phyloP scores from a whole-genome alignment of 2,888 invertebrate genomes.

The Seira sanloemensis region DNA sequence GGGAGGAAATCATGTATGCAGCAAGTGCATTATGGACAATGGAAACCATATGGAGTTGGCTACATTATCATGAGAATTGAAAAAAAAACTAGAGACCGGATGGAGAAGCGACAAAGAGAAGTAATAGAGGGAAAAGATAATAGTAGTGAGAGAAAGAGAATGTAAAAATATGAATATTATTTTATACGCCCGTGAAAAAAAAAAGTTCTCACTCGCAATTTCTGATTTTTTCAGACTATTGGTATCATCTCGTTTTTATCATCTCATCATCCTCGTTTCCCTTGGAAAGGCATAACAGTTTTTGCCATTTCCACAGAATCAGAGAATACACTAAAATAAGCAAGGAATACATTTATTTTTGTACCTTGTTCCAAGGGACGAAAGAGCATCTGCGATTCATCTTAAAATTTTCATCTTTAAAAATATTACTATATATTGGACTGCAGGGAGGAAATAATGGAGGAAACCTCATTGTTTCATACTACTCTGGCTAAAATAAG shows the following conservation, averaged over 20 bases:
- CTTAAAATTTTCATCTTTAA: neutral
- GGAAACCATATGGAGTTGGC: constrained; percentile 40
- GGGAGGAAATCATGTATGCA: neutral
- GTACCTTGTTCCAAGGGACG: neutral
- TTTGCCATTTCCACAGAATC: neutral
- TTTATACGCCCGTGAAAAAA: neutral
- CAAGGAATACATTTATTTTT: neutral
- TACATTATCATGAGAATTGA: constrained; percentile 50
- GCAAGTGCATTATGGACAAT: constrained; percentile 51
- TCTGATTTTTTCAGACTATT: constrained; percentile 26
- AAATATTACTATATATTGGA: neutral
- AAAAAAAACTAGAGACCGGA: constrained; percentile 11
- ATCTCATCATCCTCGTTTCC: neutral
- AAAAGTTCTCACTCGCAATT: constrained; percentile 24
- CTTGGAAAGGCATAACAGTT: neutral
- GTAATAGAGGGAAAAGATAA: neutral
- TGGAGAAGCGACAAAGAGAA: neutral
- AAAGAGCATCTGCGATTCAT: constrained; percentile 1
- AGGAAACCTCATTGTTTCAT: neutral
- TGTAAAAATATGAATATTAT: constrained; percentile 1
- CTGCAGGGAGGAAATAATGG: neutral
- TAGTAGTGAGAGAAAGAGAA: neutral
- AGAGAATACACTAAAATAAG: neutral
- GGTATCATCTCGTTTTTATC: constrained; percentile 1
- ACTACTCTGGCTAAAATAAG: neutral